Base-by-base conservation (phyloP, 2,797 vertebrate genomes). In the Urophycis tenuis region DNA sequence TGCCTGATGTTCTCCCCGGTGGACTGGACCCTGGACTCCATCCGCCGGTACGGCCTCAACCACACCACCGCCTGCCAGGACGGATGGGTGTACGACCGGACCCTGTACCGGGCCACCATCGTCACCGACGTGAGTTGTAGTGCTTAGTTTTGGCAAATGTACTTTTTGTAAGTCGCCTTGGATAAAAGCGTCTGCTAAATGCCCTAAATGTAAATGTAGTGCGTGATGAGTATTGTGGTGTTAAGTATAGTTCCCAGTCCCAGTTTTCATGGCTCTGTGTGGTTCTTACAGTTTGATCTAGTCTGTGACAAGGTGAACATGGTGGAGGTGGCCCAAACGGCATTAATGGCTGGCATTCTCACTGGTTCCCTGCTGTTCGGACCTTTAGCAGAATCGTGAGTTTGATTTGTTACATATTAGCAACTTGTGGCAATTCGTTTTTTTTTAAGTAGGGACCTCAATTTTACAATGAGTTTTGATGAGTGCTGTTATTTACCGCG, bases 1-100 rank as follows among this genome's bases (percentile, higher is more conserved):
- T 96, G 96, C 86, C 82, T 39, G 76, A 95, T 93, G 95, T 96
- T 94, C 75, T 71, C 85, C 3, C 94, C 94, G 0, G 90, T 90
- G 78, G 85, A 91, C 25, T 85, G 92, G 93, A 87, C 92, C 82
- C 89, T 96, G 0, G 17, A 78, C 0, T 81, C 86, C 77, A 93
- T 96, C 82, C 10, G 88, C 79, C 75, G 83, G 0, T 84, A 88
- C 0, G 90, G 92, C 31, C 93, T 95, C 33, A 95, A 94, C 0
- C 35, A 84, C 25, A 95, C 94, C 0, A 85, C 92, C 72, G 67
- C 49, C 5, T 96, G 95, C n/a, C 81, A 73, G 75, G 33, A 75
- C 1, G 94, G 95, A 72, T 96, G 94, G 94, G 89, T 92, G 74
- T 97, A 95, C 71, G 31, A 74, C 9, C 89, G 85, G 35, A 87